Evolutionary conservation across 2,888 invertebrate genomes (phyloP).

Genomic region (Drosophila gaucha): DNA sequence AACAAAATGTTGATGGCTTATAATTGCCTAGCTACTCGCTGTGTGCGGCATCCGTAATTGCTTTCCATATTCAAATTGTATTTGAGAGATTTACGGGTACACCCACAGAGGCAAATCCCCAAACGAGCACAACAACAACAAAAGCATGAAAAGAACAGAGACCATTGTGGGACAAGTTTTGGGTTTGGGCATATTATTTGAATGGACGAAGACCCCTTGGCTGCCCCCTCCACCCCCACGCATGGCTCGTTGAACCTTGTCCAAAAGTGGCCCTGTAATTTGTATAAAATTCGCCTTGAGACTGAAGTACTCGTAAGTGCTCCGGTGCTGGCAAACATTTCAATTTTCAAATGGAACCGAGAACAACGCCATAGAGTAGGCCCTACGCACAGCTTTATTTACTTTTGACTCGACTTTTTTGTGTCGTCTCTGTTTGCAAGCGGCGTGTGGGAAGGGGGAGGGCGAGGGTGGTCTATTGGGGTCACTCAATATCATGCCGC

Average conservation of each 20-base stretch:
- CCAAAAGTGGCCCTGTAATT: slow-evolving; percentile 75
- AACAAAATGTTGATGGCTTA: slow-evolving; percentile 29
- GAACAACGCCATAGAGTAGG: slow-evolving; percentile 12
- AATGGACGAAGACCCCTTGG: slow-evolving; percentile 4
- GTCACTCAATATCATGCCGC: slow-evolving; percentile 46
- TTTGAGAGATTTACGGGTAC: slow-evolving; percentile 37
- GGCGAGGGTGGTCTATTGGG: slow-evolving; percentile 11
- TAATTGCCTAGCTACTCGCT: slow-evolving; percentile 47
- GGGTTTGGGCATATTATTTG: slow-evolving; percentile 17
- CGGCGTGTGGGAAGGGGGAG: slow-evolving; percentile 1
- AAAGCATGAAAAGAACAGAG: slow-evolving; percentile 13
- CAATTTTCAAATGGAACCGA: slow-evolving; percentile 59
- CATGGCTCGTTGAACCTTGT: slow-evolving; percentile 67
- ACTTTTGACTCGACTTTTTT: slow-evolving; percentile 31
- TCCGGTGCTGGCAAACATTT: slow-evolving; percentile 70
- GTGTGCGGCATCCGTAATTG: slow-evolving; percentile 51
- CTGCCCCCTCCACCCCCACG: neutral
- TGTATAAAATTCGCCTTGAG: slow-evolving; percentile 62
- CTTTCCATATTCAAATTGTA: slow-evolving; percentile 59
- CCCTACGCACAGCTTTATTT: slow-evolving; percentile 33
- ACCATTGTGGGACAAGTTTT: slow-evolving; percentile 11
- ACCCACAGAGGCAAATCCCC: slow-evolving; percentile 15
- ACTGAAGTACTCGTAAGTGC: slow-evolving; percentile 39
- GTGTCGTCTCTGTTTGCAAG: slow-evolving; percentile 33
- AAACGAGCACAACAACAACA: neutral